These are phyloP conservation scores for Macroteleia sp. DNA, from an alignment of 2,888 invertebrate genomes.

Conservation along the genomic window DNA sequence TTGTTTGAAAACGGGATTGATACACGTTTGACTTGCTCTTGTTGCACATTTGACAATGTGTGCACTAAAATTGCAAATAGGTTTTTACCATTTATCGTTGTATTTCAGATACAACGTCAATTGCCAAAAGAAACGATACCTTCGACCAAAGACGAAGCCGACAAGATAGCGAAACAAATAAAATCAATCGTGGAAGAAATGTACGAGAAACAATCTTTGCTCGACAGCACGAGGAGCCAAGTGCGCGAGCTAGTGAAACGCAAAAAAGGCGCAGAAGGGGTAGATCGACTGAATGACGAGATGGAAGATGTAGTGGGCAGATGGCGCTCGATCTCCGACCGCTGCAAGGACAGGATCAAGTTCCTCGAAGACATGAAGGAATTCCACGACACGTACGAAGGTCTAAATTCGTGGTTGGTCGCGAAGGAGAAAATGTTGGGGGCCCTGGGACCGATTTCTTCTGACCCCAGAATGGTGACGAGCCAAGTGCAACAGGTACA, in stretches of 20 bases:
- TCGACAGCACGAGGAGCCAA: conserved; percentile 95
- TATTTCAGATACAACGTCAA: conserved; percentile 45
- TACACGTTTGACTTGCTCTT: too few relatives aligned
- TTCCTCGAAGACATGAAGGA: conserved; percentile 95
- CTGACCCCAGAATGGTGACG: conserved; percentile 97
- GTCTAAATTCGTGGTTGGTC: conserved; percentile 93
- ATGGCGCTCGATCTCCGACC: conserved; percentile 94
- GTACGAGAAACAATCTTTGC: conserved; percentile 95
- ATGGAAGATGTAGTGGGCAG: conserved; percentile 92
- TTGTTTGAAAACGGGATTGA: too few relatives aligned
- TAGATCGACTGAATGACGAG: conserved; percentile 92
- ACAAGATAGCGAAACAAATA: conserved; percentile 92
- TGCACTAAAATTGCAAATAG: too few relatives aligned
- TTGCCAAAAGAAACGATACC: conserved; percentile 91
- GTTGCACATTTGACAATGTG: too few relatives aligned
- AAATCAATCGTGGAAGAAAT: conserved; percentile 94
- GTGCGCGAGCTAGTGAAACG: conserved; percentile 93
- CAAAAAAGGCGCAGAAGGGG: conserved; percentile 93
- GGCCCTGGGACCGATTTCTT: conserved; percentile 97
- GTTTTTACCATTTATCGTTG: too few relatives aligned
- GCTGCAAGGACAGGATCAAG: conserved; percentile 90
- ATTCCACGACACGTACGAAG: conserved; percentile 95
- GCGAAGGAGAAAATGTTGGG: conserved; percentile 98
- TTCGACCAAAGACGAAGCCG: conserved; percentile 94
- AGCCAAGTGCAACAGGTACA: conserved; percentile 96